Evolutionary conservation across 92 coral and sea anemone species (phyloP).

Genomic region (Paramuricea clavata): DNA sequence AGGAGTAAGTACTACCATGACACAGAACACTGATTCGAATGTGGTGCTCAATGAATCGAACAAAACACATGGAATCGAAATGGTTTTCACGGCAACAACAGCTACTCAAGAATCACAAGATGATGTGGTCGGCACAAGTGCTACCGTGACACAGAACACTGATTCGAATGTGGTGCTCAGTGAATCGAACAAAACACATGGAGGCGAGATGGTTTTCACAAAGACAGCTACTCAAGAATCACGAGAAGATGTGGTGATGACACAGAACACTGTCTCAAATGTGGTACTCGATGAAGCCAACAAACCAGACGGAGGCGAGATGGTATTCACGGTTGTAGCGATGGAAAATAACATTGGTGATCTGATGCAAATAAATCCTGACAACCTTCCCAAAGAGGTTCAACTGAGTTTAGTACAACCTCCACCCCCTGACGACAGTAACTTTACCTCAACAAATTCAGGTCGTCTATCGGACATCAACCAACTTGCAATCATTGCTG

Average conservation of each 20-base stretch:
- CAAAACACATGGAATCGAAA: no score
- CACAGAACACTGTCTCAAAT: background rate
- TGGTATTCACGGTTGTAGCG: constrained; percentile 42
- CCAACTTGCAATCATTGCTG: constrained; percentile 42
- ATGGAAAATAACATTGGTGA: constrained; percentile 21
- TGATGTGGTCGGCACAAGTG: no score
- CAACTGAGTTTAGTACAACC: constrained; percentile 26
- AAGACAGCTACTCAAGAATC: no score
- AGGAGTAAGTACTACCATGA: no score
- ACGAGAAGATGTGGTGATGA: background rate
- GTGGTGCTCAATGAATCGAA: no score
- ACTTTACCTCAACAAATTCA: background rate
- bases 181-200: background rate
- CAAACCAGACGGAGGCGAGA: constrained; percentile 9
- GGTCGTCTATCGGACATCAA: background rate
- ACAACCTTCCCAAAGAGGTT: constrained; percentile 19
- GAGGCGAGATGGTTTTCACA: constrained; percentile 12
- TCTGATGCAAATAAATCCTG: background rate
- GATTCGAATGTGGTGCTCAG: no score
- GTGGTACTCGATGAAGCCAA: constrained; percentile 2
- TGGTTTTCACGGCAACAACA: no score
- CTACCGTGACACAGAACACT: no score
- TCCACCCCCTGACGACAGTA: background rate
- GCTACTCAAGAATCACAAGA: no score
- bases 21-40: no score